Evolutionary conservation across 2,797 vertebrate genomes (phyloP).

Genomic region (Meda fulgida): DNA sequence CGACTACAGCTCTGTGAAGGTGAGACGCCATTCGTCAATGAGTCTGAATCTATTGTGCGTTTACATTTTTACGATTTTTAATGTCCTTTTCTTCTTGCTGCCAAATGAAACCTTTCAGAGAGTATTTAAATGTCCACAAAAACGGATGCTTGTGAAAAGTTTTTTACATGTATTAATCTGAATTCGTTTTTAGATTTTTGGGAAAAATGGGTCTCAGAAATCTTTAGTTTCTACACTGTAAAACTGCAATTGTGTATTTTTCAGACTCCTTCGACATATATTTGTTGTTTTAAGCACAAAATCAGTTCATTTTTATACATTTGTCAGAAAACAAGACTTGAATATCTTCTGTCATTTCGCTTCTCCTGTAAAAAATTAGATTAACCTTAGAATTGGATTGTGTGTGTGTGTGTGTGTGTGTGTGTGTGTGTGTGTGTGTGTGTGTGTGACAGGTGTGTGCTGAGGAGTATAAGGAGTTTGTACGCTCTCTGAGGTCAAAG

Average conservation of each 20-base stretch:
- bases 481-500: conserved; percentile 86
- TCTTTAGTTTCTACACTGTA: too few relatives aligned
- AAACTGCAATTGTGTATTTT: too few relatives aligned
- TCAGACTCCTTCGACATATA: too few relatives aligned
- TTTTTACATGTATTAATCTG: conserved; percentile 59
- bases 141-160: not conserved
- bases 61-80: too few relatives aligned
- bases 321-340: too few relatives aligned
- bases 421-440: conserved; percentile 66
- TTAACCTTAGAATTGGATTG: not conserved
- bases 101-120: not conserved
- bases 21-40: conserved; percentile 59
- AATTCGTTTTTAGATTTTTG: not conserved
- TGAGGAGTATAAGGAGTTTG: conserved; percentile 85
- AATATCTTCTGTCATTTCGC: too few relatives aligned
- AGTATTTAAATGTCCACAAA: not conserved
- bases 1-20: conserved; percentile 85
- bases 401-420: not conserved
- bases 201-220: not conserved
- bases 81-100: too few relatives aligned
- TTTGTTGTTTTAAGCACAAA: too few relatives aligned
- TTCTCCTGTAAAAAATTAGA: not conserved
- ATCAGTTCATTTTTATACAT: too few relatives aligned
- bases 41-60: not conserved
- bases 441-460: conserved; percentile 84